These are phyloP conservation scores for Galeopterus variegatus DNA, from an alignment of 2,113 vertebrate genomes.

Conservation along the genomic window DNA sequence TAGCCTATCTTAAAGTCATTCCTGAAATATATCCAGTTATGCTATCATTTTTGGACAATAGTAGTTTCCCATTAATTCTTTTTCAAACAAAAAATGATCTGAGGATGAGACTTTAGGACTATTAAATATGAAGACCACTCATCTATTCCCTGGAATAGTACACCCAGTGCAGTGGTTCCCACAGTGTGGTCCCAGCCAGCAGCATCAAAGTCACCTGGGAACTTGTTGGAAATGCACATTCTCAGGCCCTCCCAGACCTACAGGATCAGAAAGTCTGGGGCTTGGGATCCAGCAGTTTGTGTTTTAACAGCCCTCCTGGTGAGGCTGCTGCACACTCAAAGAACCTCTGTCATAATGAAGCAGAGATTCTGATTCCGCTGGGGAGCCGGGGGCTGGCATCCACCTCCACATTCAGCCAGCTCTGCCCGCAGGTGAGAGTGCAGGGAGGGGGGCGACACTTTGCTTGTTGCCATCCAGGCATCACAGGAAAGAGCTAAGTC, in stretches of 20 bases:
- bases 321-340: neutral
- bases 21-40: neutral
- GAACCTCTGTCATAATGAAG: neutral
- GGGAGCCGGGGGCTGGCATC: too few species aligned
- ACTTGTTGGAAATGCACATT: neutral
- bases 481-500: neutral
- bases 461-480: neutral
- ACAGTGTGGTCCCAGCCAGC: fast-evolving
- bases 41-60: neutral
- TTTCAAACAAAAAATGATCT: neutral
- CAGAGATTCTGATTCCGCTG: neutral
- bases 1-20: neutral
- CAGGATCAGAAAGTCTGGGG: neutral
- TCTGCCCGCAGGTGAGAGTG: too few species aligned
- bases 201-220: neutral
- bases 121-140: neutral
- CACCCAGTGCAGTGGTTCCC: neutral
- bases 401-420: neutral
- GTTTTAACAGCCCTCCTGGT: neutral
- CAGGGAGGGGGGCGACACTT: neutral
- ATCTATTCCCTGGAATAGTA: neutral
- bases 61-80: neutral
- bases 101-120: neutral
- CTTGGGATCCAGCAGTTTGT: too few species aligned
- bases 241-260: neutral